Base-by-base conservation (phyloP, 2,797 vertebrate genomes). In the Chelmon rostratus region DNA sequence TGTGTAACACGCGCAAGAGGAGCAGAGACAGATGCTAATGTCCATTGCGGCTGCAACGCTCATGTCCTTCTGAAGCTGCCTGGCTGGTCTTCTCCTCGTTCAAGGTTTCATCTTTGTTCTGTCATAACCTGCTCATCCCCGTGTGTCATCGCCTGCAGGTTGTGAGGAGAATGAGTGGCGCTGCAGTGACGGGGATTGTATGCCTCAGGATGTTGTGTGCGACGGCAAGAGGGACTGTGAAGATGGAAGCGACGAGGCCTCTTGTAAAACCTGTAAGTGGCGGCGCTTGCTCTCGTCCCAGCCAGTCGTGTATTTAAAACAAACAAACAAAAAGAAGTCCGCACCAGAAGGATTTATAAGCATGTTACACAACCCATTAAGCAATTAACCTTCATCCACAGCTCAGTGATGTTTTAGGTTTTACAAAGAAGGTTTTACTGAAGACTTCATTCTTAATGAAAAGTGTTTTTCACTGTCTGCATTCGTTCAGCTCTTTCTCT, bases 191-290 rank as follows among this genome's bases (percentile, higher is more conserved):
- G 94, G 95, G 0, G 1, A 28, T 7, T 96, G 96, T 49, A 49
- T 96, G 66, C 81, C 91, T 38, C 87, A 92, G 77, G 90, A 89
- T 10, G 90, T 93, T 12, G 53, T 83, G 33, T 96, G 96, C 46
- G 83, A 96, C 84, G 67, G n/a, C 1, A 92, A 89, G 65, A 86
- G 6, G 33, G 95, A 96, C 91, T 96, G 96, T 37, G 47, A 18
- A 3, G 95, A 96, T 31, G 94, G 95, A 53, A 95, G 94, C 9
- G 96, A 96, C 8, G 96, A 96, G 87, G 87, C 90, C 50, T 86
- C 87, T 56, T 96, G 96, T 81, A 33, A 86, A 86, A 1, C 25
- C 42, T 88, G 94, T 94, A 76, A 92, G 92, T 86, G 35, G 35
- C 28, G 18, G 9, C 38, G 6, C 67, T 57, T 53, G 11, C 79